phyloP scores from a whole-genome alignment of 2,797 vertebrate genomes.

The Taeniopygia guttata region DNA sequence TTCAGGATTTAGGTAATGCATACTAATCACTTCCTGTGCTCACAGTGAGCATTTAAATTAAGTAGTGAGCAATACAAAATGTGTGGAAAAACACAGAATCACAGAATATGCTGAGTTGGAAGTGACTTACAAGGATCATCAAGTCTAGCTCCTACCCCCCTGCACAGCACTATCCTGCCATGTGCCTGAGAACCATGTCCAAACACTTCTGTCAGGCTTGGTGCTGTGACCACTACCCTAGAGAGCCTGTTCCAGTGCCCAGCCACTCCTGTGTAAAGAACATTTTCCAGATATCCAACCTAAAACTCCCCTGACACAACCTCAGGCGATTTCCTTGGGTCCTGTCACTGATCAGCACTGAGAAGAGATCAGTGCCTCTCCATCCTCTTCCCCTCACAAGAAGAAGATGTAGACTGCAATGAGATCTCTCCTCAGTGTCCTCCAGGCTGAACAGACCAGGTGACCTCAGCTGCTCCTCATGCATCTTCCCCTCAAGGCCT shows the following conservation, averaged over 20 bases:
- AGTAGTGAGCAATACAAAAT: neutral
- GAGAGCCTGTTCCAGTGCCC: neutral
- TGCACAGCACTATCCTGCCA: neutral
- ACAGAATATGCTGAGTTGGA: neutral
- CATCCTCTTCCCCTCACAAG: neutral
- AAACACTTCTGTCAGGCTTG: neutral
- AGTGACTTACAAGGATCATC: neutral
- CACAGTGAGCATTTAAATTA: neutral
- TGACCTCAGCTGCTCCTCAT: neutral
- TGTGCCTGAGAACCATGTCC: neutral
- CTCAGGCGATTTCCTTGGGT: rapidly evolving
- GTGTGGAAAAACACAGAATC: neutral
- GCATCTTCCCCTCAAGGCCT: neutral
- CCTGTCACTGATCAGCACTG: neutral
- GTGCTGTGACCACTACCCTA: neutral
- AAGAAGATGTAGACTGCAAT: neutral
- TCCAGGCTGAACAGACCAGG: neutral
- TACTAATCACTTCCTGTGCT: neutral
- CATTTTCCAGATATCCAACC: neutral
- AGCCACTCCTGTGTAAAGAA: neutral
- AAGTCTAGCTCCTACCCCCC: neutral
- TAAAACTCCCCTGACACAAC: neutral
- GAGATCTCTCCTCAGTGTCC: neutral
- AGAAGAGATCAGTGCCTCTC: neutral
- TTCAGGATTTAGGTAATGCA: neutral